Base-by-base conservation (phyloP, 2,888 invertebrate species). In the Sclerodermus sp. region DNA sequence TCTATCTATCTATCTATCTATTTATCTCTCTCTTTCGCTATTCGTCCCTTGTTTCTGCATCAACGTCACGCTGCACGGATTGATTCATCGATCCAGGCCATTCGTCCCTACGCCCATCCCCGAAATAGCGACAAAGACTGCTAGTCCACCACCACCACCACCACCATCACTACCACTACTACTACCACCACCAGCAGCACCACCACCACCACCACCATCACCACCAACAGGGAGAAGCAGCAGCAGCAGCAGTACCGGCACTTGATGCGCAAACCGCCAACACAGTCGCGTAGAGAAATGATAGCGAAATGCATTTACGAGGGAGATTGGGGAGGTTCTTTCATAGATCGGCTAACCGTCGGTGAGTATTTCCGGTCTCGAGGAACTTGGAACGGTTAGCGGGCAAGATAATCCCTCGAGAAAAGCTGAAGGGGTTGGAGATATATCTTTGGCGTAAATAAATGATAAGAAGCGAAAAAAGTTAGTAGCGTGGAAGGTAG, bases 31-130 rank as follows among this genome's bases (percentile, higher is more conserved):
- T 10, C 16, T 45, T 13, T 38, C 60, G 55, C 56, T 50, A 55
- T 54, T 51, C 46, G 10, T 23, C 34, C 10, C 38, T 2, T 23
- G 43, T 1, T 37, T 23, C 23, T 55, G 45, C 66, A 70, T 76
- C 76, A 74, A 76, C 71, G 75, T 76, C 76, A 75, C 66, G 62
- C 67, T 57, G 58, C 66, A 73, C 66, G 71, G 70, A 76, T 75
- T 76, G 75, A 77, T 77, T 73, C 76, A 74, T 74, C 74, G 74
- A 75, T 75, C 70, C 73, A 65, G 62, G 62, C 61, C 67, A 67
- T 66, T 57, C 60, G 60, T 64, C 64, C 58, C 61, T 55, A 55
- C 59, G 59, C 64, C 64, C 66, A 64, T 62, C 66, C 66, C 67
- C 66, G 60, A 71, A 73, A 74, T 67, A 70, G 67, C 66, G 68